Evolutionary conservation across 37 sponge, comb jelly and placozoan species (phyloP).

Genomic region (Spongilla lacustris): DNA sequence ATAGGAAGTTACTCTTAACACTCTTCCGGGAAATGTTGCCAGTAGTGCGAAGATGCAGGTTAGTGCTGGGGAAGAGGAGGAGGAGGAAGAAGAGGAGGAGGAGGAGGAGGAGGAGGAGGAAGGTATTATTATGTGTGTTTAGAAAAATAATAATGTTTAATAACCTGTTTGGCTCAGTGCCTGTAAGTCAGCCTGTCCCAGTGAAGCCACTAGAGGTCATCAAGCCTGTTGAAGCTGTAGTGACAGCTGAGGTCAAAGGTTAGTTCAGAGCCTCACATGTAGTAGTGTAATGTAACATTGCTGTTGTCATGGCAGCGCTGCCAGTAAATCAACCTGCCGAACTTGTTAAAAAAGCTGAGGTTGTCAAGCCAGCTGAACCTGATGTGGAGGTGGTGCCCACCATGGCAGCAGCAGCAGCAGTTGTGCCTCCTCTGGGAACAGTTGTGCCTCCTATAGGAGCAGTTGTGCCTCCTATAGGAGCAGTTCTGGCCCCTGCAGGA

Average conservation of each 20-base stretch:
- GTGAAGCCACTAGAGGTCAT: background rate
- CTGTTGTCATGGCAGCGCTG: background rate
- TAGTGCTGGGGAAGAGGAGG: slow-evolving; percentile 3
- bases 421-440: background rate
- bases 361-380: background rate
- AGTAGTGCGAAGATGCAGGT: slow-evolving; percentile 4
- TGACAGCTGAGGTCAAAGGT: background rate
- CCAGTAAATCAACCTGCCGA: background rate
- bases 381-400: background rate
- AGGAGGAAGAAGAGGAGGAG: slow-evolving; percentile 46
- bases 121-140: background rate
- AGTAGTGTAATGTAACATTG: background rate
- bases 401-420: background rate
- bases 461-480: background rate
- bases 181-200: background rate
- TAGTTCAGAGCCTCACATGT: background rate
- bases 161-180: background rate
- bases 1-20: slow-evolving; percentile 74
- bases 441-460: background rate
- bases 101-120: slow-evolving; percentile 45
- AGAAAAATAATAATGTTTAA: background rate
- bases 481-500: background rate
- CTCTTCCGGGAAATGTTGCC: slow-evolving; percentile 13
- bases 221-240: background rate
- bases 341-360: too few relatives aligned